Evolutionary conservation across 2,113 vertebrate genomes (phyloP), one percentile per base, ranked within the genome.

Genomic region (Dascyllus trimaculatus): DNA sequence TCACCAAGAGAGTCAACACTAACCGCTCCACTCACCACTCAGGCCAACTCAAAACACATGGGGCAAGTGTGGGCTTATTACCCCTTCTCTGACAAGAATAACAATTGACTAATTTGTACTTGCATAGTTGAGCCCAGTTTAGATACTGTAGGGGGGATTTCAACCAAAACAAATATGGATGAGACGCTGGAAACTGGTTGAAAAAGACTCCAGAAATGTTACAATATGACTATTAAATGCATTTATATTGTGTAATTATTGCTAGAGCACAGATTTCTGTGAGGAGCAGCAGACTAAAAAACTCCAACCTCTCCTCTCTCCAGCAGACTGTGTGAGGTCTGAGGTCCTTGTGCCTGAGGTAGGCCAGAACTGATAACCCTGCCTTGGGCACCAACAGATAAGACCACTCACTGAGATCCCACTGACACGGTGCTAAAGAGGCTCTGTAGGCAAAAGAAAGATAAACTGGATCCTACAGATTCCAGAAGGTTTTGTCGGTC

Each of bases 21-120:
- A 88, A 67, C 85, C 63, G 59, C 74, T 78, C 86, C 80, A 81
- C 81, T 91, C 85, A 80, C 78, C 88, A 91, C 89, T 92, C 87
- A 91, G 82, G 66, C 68, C 91, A 89, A 93, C 91, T 92, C 84
- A 90, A 92, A 93, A 93, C 92, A 92, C 87, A 91, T 93, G 92
- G 82, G 85, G 88, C 88, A 89, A 89, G 90, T 92, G 89, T 89
- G 89, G 92, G 78, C 90, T 82, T 90, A 88, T 90, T 85, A 81
- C 85, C 74, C 59, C 63, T 71, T 58, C 84, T 86, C 71, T 82
- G 89, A 89, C 88, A 90, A 87, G 88, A 93, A 91, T 70, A 92
- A 92, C 89, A 91, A 82, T 84, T 67, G 73, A 67, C 82, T 84
- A 88, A 91, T 91, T 91, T 91, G 86, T 88, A 78, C 85, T 78